These are phyloP conservation scores for Pipa parva DNA, from an alignment of 2,113 vertebrate genomes.

Conservation along the genomic window DNA sequence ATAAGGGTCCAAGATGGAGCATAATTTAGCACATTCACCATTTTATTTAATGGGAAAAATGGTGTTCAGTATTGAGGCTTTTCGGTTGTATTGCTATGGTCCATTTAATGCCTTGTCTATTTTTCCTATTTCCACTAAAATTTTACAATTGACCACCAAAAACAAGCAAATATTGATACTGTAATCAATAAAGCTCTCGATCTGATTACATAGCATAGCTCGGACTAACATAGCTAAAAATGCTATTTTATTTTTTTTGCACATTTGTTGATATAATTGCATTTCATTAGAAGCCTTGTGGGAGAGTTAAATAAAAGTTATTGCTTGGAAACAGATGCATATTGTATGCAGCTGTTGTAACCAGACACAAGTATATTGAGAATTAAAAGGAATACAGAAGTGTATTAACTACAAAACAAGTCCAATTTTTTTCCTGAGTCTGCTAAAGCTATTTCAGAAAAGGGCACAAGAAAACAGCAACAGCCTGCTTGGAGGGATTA, in stretches of 20 bases:
- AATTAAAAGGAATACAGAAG: slow-evolving; percentile 59
- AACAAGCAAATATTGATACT: no score
- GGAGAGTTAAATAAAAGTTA: slow-evolving; percentile 27
- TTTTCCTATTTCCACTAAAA: no score
- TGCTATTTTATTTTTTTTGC: neutral
- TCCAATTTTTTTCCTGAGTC: slow-evolving; percentile 72
- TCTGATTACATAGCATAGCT: neutral
- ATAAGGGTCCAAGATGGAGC: no score
- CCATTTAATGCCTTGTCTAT: no score
- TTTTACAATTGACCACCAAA: no score
- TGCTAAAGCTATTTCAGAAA: slow-evolving; percentile 72
- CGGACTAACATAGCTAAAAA: neutral
- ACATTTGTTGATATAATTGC: neutral
- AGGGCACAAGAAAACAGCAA: slow-evolving; percentile 52
- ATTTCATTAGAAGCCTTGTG: neutral
- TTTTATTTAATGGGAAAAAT: no score
- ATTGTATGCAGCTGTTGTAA: slow-evolving; percentile 17
- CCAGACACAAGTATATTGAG: slow-evolving; percentile 39
- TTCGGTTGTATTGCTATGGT: no score
- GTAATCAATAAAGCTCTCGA: no score
- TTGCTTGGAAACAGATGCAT: slow-evolving; percentile 29
- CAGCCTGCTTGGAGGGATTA: slow-evolving; percentile 58
- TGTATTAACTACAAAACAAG: slow-evolving; percentile 58
- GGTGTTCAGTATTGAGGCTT: no score
- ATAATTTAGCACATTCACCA: no score